phyloP scores from a whole-genome alignment of 2,113 vertebrate genomes.

The Crotophaga sulcirostris region DNA sequence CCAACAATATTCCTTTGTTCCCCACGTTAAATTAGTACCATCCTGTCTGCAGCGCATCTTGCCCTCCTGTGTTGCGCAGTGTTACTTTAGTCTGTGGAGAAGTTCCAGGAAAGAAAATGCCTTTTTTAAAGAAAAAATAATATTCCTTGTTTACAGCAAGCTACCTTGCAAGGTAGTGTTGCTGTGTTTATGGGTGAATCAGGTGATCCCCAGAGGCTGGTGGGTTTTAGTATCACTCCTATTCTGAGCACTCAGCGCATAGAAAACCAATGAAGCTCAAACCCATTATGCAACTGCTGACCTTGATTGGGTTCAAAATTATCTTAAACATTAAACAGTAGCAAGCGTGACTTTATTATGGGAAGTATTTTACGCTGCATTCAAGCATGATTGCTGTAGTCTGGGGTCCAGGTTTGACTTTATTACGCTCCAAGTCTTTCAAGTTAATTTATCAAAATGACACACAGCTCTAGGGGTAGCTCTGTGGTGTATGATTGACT shows the following conservation, averaged over 20 bases:
- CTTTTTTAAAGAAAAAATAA: not conserved
- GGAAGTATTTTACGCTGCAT: conserved; percentile 45
- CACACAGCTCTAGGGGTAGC: conserved; percentile 54
- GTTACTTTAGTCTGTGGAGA: accelerated
- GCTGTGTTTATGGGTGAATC: not conserved
- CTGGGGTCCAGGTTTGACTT: conserved; percentile 38
- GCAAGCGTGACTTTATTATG: conserved; percentile 63
- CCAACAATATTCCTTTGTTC: not conserved
- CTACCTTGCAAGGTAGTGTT: not conserved
- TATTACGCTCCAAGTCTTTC: conserved; percentile 51
- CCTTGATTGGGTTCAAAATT: conserved; percentile 72
- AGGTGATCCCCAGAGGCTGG: not conserved
- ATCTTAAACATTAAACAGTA: conserved; percentile 64
- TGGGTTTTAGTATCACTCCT: not conserved
- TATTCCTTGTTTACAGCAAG: not conserved
- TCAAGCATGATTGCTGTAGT: conserved; percentile 47
- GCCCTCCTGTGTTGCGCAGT: not conserved
- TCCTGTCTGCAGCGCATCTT: not conserved
- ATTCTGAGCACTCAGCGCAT: not conserved
- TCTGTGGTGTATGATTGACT: conserved; percentile 75
- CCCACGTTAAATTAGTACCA: not conserved
- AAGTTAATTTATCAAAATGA: conserved; percentile 75
- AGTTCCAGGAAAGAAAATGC: not conserved
- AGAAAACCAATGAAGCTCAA: not conserved
- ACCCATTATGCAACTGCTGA: conserved; percentile 47